A percentile compares a stretch with the other conserved stretches of the same genome.
These are phyloP conservation scores for Perca schrenkii DNA, from an alignment of 2,113 vertebrate genomes.

Conservation along the genomic window DNA sequence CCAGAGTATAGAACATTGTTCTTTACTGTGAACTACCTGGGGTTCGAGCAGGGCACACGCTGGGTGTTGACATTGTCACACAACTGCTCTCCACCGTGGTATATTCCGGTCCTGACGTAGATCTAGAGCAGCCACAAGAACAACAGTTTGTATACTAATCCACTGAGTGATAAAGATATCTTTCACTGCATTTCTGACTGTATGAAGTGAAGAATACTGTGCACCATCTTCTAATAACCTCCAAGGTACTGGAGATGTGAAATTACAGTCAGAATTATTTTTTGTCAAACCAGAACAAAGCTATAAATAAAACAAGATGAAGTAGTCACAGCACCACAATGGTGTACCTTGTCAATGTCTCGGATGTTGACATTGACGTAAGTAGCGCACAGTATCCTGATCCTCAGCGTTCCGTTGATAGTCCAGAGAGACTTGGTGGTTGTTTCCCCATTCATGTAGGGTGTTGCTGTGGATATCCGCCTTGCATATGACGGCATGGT, in stretches of 20 bases:
- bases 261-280: slow-evolving; percentile 12
- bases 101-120: slow-evolving; percentile 97
- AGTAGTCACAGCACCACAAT: background rate
- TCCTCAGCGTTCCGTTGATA: slow-evolving; percentile 92
- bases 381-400: slow-evolving; percentile 96
- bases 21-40: slow-evolving; percentile 84
- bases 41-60: slow-evolving; percentile 97
- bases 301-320: slow-evolving; percentile 5
- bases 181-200: background rate
- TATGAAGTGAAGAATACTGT: background rate
- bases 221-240: slow-evolving; percentile 9
- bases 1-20: background rate
- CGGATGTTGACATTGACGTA: slow-evolving; percentile 99
- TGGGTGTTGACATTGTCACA: slow-evolving; percentile 99
- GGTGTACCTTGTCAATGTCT: slow-evolving; percentile 96
- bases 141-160: slow-evolving; percentile 8
- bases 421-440: slow-evolving; percentile 94
- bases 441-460: slow-evolving; percentile 99
- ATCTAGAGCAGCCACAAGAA: slow-evolving; percentile 87
- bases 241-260: background rate
- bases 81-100: slow-evolving; percentile 97
- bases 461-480: slow-evolving; percentile 97
- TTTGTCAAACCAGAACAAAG: slow-evolving; percentile 14
- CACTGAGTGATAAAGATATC: background rate
- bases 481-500: slow-evolving; percentile 97